phyloP scores from a whole-genome alignment of 2,888 invertebrate species.

The Spatulosminthurus flaviceps region DNA sequence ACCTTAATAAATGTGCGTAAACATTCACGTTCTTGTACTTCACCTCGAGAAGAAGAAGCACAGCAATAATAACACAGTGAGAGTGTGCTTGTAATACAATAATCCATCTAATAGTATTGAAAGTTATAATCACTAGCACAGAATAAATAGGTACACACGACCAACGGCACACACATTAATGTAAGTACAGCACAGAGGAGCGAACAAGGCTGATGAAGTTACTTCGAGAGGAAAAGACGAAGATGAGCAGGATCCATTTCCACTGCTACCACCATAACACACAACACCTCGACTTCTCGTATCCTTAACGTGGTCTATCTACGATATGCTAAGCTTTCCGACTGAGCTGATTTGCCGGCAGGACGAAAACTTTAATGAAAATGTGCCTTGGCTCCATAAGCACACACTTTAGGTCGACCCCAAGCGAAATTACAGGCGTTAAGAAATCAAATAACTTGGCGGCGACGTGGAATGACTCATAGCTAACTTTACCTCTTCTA shows the following conservation, averaged over 20 bases:
- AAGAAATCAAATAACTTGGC: conserved; percentile 18
- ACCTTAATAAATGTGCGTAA: no score
- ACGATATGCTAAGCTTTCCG: not conserved
- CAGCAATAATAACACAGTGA: no score
- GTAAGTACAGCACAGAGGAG: not conserved
- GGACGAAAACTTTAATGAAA: conserved; percentile 10
- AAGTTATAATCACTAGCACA: no score
- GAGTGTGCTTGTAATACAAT: no score
- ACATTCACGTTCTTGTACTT: no score
- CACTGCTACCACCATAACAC: not conserved
- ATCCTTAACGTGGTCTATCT: not conserved
- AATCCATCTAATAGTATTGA: no score
- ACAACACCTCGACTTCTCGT: not conserved
- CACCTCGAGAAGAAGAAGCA: no score
- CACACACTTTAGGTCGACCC: conserved; percentile 16
- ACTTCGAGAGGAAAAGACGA: conserved; percentile 1
- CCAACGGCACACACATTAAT: not conserved
- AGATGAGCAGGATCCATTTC: not conserved
- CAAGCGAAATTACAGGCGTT: conserved; percentile 14
- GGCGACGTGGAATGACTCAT: conserved; percentile 18
- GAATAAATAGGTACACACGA: no score
- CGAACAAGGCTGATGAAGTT: not conserved
- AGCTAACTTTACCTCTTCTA: conserved; percentile 8
- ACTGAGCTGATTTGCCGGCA: conserved; percentile 18
- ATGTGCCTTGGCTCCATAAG: conserved; percentile 6